Percentiles rank a stretch among this genome's conserved stretches.
phyloP scores from a whole-genome alignment of 2,888 invertebrate species.

The Lithodes maja region DNA sequence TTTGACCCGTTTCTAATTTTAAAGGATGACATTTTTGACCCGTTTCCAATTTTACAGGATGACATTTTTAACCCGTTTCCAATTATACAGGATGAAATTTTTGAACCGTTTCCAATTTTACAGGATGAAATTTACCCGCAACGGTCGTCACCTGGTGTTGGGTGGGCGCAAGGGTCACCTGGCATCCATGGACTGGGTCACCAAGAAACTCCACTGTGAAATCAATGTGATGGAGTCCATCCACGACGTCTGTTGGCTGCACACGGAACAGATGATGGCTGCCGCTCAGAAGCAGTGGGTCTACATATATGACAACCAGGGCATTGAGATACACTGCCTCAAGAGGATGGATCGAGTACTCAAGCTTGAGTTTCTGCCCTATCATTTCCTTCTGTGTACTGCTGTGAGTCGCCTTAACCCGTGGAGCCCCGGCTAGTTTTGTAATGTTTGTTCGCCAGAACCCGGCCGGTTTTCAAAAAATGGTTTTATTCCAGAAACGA shows the following conservation, averaged over 20 bases:
- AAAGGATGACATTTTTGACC: no score
- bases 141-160: conserved; percentile 33
- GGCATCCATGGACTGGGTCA: conserved; percentile 91
- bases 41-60: no score
- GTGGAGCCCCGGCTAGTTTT: not conserved
- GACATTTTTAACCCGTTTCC: no score
- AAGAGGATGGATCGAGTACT: conserved; percentile 87
- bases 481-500: no score
- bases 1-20: no score
- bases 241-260: conserved; percentile 92
- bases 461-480: no score
- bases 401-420: conserved; percentile 79
- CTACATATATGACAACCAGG: conserved; percentile 96
- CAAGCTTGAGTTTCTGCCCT: conserved; percentile 94
- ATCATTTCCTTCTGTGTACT: conserved; percentile 94
- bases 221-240: conserved; percentile 98
- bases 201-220: conserved; percentile 95
- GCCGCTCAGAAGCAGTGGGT: conserved; percentile 98
- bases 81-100: not conserved
- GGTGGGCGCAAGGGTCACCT: conserved; percentile 45
- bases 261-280: conserved; percentile 97
- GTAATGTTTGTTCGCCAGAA: no score
- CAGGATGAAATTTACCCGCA: conserved; percentile 35
- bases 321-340: conserved; percentile 97
- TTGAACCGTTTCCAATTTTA: not conserved